phyloP scores from a whole-genome alignment of 2,797 vertebrate species.

The Lepilemur ruficaudatus region DNA sequence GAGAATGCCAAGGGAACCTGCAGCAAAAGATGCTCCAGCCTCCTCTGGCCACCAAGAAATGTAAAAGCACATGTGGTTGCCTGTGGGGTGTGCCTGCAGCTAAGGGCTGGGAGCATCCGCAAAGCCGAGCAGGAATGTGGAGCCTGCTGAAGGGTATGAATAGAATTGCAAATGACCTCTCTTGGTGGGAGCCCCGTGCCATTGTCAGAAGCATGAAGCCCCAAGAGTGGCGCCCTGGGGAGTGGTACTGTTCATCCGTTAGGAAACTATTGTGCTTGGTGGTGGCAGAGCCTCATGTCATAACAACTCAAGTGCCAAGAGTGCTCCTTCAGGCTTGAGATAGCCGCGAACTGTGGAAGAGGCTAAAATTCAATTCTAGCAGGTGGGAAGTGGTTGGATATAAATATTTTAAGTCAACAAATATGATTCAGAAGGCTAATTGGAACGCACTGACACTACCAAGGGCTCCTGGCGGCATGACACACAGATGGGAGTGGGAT shows the following conservation, averaged over 20 bases:
- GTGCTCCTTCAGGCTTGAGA: background rate
- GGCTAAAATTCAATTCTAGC: constrained; percentile 31
- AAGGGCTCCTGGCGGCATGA: background rate
- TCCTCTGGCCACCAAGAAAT: background rate
- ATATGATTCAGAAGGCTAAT: constrained; percentile 66
- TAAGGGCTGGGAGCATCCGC: background rate
- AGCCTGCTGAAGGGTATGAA: background rate
- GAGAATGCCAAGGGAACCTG: background rate
- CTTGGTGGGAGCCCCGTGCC: background rate
- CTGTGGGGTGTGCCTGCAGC: background rate
- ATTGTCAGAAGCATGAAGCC: constrained; percentile 31
- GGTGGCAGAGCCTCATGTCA: background rate
- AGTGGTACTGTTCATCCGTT: background rate
- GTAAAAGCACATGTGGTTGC: background rate
- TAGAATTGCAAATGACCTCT: constrained; percentile 26
- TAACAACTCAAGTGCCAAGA: background rate
- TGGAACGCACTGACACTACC: constrained; percentile 16
- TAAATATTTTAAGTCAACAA: constrained; percentile 77
- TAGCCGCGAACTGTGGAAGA: background rate
- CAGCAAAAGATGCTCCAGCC: background rate
- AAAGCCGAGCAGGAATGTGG: background rate
- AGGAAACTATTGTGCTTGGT: background rate
- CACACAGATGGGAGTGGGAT: constrained; percentile 20
- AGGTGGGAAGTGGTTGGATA: constrained; percentile 70
- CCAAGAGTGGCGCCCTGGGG: background rate